Evolutionary conservation across 2,113 vertebrate genomes (phyloP).

Genomic region (Otolemur garnettii): DNA sequence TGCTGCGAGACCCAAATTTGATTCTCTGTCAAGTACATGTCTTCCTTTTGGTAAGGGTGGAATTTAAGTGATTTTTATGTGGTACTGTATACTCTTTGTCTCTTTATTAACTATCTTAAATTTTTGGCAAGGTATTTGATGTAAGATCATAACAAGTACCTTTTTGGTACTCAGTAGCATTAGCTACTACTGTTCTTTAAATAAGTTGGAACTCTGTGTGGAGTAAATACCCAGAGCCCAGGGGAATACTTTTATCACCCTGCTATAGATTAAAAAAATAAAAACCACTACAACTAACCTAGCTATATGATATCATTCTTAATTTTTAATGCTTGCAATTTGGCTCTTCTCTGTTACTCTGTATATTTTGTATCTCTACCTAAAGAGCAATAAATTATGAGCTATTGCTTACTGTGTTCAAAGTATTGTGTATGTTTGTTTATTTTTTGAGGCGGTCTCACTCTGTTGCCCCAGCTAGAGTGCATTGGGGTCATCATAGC

Average conservation of each 20-base stretch:
- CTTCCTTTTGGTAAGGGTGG: neutral
- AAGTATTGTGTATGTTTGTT: too few species aligned
- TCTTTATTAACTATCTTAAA: slow-evolving; percentile 33
- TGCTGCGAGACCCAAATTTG: neutral
- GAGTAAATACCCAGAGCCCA: neutral
- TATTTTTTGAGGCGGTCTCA: too few species aligned
- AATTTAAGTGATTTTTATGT: neutral
- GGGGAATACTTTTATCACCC: slow-evolving; percentile 22
- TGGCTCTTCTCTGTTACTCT: neutral
- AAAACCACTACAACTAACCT: neutral
- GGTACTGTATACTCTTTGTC: neutral
- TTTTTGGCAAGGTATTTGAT: neutral
- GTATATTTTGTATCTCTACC: neutral
- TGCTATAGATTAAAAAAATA: neutral
- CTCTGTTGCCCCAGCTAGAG: too few species aligned
- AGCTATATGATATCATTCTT: neutral
- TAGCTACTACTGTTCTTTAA: neutral
- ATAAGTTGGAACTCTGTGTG: neutral
- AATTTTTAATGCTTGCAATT: slow-evolving; percentile 12
- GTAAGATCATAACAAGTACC: neutral
- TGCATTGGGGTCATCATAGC: too few species aligned
- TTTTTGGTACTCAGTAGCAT: neutral
- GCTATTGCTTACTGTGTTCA: neutral
- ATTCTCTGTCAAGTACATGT: neutral
- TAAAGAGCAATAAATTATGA: slow-evolving; percentile 6